Evolutionary conservation across 2,797 vertebrate species (phyloP), one percentile per base, ranked within the genome.

Genomic region (Anguilla marmorata): DNA sequence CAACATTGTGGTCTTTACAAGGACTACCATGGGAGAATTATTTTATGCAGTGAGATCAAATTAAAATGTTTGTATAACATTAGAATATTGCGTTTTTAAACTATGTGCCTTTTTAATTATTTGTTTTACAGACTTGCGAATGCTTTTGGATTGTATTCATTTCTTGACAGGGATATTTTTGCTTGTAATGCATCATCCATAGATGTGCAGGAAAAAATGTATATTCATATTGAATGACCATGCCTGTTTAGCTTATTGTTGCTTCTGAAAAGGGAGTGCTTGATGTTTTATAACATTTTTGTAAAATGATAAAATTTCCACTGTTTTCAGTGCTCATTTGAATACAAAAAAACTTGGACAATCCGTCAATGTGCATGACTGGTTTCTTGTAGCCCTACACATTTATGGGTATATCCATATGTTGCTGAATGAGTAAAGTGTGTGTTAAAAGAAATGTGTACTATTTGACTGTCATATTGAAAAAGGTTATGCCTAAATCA

Each of bases 261-360:
- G 41, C 85, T 91, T 87, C 91, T 93, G 88, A 89, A 90, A 87
- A 88, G 88, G 90, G 89, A 93, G 90, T 90, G 85, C 52, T 19
- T 83, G 83, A 30, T 86, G 33, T 54, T 86, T 48, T 86, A 52
- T 88, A 56, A 85, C 86, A 88, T 92, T 90, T 91, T 89, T 92
- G 87, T 91, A 82, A 89, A 91, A 91, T 92, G 84, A 27, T 66
- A 52, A 60, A 84, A 69, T 50, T 54, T 88, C 86, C 87, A 82
- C 50, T 89, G 86, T 88, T 85, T 89, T n/a, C 80, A 89, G 86
- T 91, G 88, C 84, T 85, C 89, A 86, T 89, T 89, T 88, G 58
- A 85, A 79, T 83, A 89, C 21, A 63, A 85, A 76, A 66, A 69
- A n/a, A 27, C 41, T 3, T 54, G 52, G 52, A 54, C 63, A 69